A percentile compares a stretch with the other conserved stretches of the same genome.
Conservation (phyloP, 2,113 vertebrate species). For the Sceloporus tristichus region DNA sequence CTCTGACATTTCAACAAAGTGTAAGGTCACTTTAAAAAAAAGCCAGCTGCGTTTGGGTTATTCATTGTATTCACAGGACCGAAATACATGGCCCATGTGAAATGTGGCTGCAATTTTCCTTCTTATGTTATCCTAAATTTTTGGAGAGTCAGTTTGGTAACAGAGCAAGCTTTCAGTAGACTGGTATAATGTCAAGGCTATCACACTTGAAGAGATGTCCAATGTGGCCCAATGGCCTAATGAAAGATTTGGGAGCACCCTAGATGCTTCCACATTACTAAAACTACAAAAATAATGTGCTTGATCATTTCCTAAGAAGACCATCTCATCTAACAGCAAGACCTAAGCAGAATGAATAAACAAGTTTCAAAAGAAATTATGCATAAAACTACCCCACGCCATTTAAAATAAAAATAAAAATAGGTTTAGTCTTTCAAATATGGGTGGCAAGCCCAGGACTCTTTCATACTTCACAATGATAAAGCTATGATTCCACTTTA, state of each 20-base stretch:
- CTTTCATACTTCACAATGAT: not conserved
- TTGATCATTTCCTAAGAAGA: not conserved
- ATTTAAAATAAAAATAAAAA: not conserved
- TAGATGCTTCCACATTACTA: not conserved
- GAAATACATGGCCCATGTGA: slow-evolving; percentile 9
- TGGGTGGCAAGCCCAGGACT: not conserved
- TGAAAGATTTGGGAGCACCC: not conserved
- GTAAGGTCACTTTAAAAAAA: not conserved
- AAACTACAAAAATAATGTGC: not conserved
- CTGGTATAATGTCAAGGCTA: not conserved
- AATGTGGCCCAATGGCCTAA: not conserved
- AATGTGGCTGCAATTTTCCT: slow-evolving; percentile 27
- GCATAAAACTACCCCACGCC: not conserved
- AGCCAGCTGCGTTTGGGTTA: not conserved
- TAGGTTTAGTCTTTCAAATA: too few relatives aligned
- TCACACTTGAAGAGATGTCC: not conserved
- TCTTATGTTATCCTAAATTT: slow-evolving; percentile 36
- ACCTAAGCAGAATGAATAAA: too few relatives aligned
- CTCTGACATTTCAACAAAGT: slow-evolving; percentile 31
- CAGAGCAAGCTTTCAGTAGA: not conserved
- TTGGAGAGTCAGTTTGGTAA: not conserved
- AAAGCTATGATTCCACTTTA: too few relatives aligned
- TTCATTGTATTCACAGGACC: not conserved
- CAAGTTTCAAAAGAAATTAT: too few relatives aligned
- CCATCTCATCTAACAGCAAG: not conserved